These are phyloP conservation scores for Ciconia maguari DNA, from an alignment of 2,113 vertebrate genomes.

Conservation along the genomic window DNA sequence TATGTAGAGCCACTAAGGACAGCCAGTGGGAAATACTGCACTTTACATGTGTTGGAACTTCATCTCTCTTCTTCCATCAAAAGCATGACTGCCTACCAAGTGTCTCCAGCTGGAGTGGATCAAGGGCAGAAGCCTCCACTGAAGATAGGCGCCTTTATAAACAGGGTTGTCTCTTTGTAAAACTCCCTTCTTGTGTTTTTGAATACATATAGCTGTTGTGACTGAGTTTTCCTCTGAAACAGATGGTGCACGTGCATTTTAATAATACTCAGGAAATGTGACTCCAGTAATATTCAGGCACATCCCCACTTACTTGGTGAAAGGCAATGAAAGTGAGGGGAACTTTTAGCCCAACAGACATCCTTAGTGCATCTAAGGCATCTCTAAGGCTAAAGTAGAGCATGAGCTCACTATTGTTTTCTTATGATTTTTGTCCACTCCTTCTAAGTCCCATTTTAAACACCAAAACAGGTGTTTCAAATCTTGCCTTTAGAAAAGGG, in stretches of 20 bases:
- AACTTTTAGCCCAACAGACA: not conserved
- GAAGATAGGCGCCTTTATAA: not conserved
- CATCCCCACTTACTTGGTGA: not conserved
- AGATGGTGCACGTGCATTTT: not conserved
- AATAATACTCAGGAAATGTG: rapidly evolving
- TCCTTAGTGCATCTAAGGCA: not conserved
- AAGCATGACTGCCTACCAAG: not conserved
- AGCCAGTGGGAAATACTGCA: not conserved
- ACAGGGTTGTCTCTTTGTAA: not conserved
- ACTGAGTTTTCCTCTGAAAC: not conserved
- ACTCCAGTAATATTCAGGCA: not conserved
- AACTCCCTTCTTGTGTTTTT: not conserved
- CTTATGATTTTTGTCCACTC: not conserved
- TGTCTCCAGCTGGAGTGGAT: not conserved
- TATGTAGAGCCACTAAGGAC: not conserved
- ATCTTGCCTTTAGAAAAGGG: not conserved
- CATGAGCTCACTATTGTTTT: not conserved
- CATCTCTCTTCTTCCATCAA: not conserved
- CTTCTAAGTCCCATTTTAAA: not conserved
- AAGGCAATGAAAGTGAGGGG: not conserved
- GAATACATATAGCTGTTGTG: not conserved
- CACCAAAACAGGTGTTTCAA: not conserved
- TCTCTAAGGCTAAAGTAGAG: not conserved
- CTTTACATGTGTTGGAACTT: not conserved
- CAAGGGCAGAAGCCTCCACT: not conserved